Percentiles rank a stretch among this genome's conserved stretches.
Evolutionary conservation across 2,797 vertebrate genomes (phyloP).

Genomic region (Nyctalus aviator): DNA sequence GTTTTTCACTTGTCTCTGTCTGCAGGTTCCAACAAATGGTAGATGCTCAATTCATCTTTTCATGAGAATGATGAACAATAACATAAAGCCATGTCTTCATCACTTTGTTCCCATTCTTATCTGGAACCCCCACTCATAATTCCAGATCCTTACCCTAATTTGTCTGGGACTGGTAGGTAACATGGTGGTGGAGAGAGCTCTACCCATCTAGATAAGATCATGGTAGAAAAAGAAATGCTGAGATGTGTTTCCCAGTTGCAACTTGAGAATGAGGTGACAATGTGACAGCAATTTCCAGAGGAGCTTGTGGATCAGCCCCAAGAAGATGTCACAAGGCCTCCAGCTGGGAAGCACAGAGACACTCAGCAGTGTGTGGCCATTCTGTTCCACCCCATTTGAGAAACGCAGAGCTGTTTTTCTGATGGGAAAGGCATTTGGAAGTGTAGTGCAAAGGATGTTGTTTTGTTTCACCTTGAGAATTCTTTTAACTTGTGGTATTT

Average conservation of each 20-base stretch:
- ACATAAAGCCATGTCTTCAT: background rate
- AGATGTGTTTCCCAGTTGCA: background rate
- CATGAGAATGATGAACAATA: background rate
- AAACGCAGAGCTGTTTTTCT: constrained; percentile 10
- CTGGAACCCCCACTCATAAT: background rate
- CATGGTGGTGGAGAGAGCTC: background rate
- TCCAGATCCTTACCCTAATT: background rate
- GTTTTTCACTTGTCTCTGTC: background rate
- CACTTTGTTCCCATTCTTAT: background rate
- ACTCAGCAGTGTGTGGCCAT: background rate
- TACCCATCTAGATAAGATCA: background rate
- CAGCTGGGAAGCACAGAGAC: background rate
- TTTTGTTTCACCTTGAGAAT: constrained; percentile 37
- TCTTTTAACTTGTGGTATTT: constrained; percentile 58
- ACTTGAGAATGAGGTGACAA: background rate
- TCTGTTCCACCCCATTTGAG: background rate
- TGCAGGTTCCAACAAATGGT: background rate
- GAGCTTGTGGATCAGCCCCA: background rate
- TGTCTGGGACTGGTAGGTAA: background rate
- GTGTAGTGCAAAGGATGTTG: constrained; percentile 6
- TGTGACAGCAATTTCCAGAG: background rate
- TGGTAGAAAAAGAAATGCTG: background rate
- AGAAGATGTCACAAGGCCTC: background rate
- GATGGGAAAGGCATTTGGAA: constrained; percentile 21
- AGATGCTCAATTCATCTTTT: background rate